Evolutionary conservation across 2,113 vertebrate species (phyloP).

Genomic region (Aptenodytes patagonicus): DNA sequence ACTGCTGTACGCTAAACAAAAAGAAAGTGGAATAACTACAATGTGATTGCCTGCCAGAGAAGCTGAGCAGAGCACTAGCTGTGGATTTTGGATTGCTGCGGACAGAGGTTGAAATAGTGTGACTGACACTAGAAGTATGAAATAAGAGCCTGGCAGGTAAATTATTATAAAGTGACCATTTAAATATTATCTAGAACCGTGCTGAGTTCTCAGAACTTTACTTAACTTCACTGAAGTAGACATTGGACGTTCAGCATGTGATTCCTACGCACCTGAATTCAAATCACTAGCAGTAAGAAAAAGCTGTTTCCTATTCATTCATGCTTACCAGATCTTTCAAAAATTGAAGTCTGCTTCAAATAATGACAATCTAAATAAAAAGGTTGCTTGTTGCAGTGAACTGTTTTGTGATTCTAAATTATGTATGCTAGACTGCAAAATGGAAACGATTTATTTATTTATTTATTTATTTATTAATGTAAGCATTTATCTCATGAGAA

Average conservation of each 20-base stretch:
- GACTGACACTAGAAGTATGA: background rate
- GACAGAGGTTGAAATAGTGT: background rate
- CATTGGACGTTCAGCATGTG: background rate
- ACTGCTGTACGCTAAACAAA: background rate
- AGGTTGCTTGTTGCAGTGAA: background rate
- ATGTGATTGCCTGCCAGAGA: background rate
- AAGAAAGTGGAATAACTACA: background rate
- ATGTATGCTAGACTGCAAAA: background rate
- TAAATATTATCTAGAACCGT: background rate
- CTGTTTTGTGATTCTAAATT: background rate
- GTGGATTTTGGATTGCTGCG: background rate
- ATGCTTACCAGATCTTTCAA: background rate
- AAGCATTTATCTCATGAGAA: background rate
- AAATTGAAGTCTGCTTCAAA: background rate
- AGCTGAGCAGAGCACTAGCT: background rate
- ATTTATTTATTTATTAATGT: background rate
- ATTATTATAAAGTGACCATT: background rate
- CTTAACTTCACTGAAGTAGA: background rate
- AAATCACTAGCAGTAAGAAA: background rate
- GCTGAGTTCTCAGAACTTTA: background rate
- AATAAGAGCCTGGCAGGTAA: background rate
- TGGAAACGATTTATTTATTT: background rate
- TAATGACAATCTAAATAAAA: background rate
- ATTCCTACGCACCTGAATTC: background rate
- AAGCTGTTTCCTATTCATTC: background rate